phyloP scores from a whole-genome alignment of 2,888 invertebrate species.

The Ophonus ardosiacus region DNA sequence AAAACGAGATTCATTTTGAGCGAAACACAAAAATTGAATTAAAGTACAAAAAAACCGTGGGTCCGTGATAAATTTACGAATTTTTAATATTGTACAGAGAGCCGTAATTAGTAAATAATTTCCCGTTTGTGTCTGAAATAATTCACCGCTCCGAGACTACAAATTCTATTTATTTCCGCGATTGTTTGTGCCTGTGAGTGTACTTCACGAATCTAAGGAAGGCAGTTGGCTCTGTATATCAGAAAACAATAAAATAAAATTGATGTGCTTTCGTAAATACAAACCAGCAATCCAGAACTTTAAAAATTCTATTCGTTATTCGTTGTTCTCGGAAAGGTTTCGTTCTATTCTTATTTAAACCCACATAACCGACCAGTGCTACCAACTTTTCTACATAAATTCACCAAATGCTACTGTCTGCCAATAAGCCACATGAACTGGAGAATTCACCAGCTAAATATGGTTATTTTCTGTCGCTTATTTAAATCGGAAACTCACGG shows the following conservation, averaged over 20 bases:
- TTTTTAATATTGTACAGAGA: conserved; percentile 11
- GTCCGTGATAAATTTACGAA: conserved; percentile 47
- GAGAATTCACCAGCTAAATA: conserved; percentile 8
- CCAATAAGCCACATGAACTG: conserved; percentile 11
- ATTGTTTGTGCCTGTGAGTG: conserved; percentile 5
- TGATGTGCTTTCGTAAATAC: conserved; percentile 50
- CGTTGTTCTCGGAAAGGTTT: conserved; percentile 7
- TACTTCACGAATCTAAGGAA: conserved; percentile 1
- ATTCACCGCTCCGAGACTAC: background rate
- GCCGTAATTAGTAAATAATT: conserved; percentile 30
- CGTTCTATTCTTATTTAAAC: conserved; percentile 49
- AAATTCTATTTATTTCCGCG: background rate
- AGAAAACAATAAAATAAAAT: conserved; percentile 53
- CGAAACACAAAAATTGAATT: conserved; percentile 49
- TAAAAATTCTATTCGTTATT: conserved; percentile 48
- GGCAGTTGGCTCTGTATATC: conserved; percentile 39
- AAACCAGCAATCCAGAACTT: conserved; percentile 46
- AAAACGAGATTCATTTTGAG: conserved; percentile 48
- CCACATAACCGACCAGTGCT: conserved; percentile 28
- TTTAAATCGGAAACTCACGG: background rate
- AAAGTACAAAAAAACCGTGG: conserved; percentile 35
- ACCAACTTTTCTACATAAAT: conserved; percentile 40
- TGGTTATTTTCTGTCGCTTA: background rate
- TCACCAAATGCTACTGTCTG: background rate
- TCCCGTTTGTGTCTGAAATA: conserved; percentile 5